A percentile compares a stretch with the other conserved stretches of the same genome.
These are phyloP conservation scores for Crocuta crocuta DNA, from an alignment of 2,113 vertebrate genomes.

Conservation along the genomic window DNA sequence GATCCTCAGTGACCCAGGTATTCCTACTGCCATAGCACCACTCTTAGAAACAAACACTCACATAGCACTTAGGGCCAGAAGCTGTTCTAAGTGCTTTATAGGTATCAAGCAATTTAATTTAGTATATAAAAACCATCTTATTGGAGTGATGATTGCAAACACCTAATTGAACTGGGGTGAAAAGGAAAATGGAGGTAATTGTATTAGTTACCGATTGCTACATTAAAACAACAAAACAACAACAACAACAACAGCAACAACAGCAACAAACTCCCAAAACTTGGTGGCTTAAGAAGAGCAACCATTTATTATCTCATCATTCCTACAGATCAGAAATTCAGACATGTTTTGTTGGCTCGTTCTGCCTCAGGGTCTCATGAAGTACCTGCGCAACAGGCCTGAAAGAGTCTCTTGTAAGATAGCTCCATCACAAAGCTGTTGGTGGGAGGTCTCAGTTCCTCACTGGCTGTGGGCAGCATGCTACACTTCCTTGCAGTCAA, in stretches of 20 bases:
- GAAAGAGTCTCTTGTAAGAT: not conserved
- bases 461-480: not conserved
- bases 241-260: no score
- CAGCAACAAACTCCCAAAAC: not conserved
- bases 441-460: not conserved
- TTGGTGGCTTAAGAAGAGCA: not conserved
- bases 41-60: not conserved
- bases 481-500: not conserved
- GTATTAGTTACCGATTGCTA: not conserved
- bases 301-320: not conserved
- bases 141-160: not conserved
- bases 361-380: not conserved
- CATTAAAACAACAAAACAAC: not conserved
- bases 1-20: not conserved
- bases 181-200: not conserved
- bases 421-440: not conserved
- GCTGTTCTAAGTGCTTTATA: not conserved
- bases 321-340: not conserved
- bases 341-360: not conserved
- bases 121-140: not conserved
- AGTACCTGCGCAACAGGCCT: not conserved
- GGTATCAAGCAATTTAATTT: not conserved
- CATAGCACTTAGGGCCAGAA: not conserved
- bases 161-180: not conserved
- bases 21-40: not conserved